phyloP scores from a whole-genome alignment of 2,797 vertebrate genomes.

The Luscinia megarhynchos region DNA sequence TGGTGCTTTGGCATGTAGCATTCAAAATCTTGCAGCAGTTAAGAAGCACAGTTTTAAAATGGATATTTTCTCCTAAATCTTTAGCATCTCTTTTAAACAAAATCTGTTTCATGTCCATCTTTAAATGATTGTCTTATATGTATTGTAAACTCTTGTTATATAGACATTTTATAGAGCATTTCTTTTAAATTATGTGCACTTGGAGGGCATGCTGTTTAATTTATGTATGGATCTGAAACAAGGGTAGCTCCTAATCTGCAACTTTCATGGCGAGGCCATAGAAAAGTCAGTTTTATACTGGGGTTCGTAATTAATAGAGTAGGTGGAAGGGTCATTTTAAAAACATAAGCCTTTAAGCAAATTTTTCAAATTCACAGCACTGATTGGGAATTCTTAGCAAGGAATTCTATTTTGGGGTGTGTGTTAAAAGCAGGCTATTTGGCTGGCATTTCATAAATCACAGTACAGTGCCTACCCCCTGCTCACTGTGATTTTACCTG shows the following conservation, averaged over 20 bases:
- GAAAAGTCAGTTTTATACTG: slow-evolving; percentile 21
- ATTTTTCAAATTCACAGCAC: background rate
- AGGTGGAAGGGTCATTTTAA: slow-evolving; percentile 57
- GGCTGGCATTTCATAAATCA: slow-evolving; percentile 36
- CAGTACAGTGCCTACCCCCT: background rate
- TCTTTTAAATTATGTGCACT: background rate
- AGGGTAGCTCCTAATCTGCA: slow-evolving; percentile 39
- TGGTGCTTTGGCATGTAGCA: background rate
- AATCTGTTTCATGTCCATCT: background rate
- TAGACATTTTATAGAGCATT: background rate
- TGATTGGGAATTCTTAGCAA: slow-evolving; percentile 42
- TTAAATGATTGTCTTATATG: background rate
- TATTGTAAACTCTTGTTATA: background rate
- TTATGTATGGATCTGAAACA: background rate
- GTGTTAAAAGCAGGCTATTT: slow-evolving; percentile 36
- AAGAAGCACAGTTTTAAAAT: background rate
- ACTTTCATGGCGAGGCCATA: slow-evolving; percentile 29
- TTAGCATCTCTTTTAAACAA: background rate
- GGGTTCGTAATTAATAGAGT: slow-evolving; percentile 62
- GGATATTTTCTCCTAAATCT: background rate
- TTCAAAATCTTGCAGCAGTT: background rate
- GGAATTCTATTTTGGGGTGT: slow-evolving; percentile 5
- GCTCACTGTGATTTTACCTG: slow-evolving; percentile 25
- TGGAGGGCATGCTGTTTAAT: background rate
- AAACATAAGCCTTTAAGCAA: slow-evolving; percentile 45